Percentiles rank a stretch among this genome's conserved stretches.
Evolutionary conservation across 2,113 vertebrate genomes (phyloP).

Genomic region (Cynocephalus volans): DNA sequence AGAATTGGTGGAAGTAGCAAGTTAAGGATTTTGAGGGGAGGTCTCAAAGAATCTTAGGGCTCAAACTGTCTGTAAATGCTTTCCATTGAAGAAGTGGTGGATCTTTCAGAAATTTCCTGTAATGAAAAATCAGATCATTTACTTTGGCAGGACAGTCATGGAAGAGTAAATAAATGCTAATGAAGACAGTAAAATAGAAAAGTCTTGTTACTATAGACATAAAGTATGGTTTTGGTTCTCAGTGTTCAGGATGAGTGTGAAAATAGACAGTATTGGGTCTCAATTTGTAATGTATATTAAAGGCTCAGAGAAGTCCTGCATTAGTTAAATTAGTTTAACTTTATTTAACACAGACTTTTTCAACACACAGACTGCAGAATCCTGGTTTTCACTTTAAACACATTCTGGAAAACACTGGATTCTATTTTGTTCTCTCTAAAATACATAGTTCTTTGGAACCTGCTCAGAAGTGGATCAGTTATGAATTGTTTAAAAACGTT

Average conservation of each 20-base stretch:
- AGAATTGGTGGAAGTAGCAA: neutral
- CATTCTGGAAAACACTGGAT: neutral
- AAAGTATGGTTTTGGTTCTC: neutral
- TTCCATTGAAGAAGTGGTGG: neutral
- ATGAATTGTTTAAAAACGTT: constrained; percentile 31
- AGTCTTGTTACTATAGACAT: neutral
- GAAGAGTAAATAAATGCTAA: neutral
- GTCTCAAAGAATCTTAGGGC: neutral
- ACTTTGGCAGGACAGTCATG: neutral
- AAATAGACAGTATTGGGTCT: neutral
- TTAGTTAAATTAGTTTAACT: constrained; percentile 9
- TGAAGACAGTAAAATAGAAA: neutral
- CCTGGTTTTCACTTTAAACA: constrained; percentile 23
- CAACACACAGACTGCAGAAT: neutral
- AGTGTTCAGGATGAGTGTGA: neutral
- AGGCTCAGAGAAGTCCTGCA: neutral
- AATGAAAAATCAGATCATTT: neutral
- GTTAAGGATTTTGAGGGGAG: neutral
- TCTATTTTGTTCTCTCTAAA: constrained; percentile 57
- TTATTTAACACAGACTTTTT: neutral
- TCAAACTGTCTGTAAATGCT: neutral
- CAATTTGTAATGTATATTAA: constrained; percentile 37
- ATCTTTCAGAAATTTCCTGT: constrained; percentile 38
- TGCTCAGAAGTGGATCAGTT: neutral
- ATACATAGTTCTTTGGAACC: neutral